Base-by-base conservation (phyloP, 2,113 vertebrate genomes). In the Mormyrus lacerda region DNA sequence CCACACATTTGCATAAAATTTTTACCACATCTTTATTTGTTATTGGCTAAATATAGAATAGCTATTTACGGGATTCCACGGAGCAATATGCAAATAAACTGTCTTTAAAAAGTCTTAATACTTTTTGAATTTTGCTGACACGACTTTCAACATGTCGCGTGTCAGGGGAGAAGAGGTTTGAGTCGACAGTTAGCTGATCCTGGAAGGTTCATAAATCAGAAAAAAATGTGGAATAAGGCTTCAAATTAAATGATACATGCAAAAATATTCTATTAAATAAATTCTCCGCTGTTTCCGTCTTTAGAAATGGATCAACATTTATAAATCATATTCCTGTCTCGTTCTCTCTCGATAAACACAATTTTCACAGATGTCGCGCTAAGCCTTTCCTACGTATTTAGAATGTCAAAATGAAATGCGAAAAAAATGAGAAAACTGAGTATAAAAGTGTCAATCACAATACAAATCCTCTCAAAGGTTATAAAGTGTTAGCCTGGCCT, bases 281-380 rank as follows among this genome's bases (percentile, higher is more conserved):
- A 84, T 84, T 84, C 39, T 47, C 44, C 1, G 44, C 44, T 84
- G 42, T 84, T 84, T 47, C 44, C 24, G 2, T 47, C 82, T 24
- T 83, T 83, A 42, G 39, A 45, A 83, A 47, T 10, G 44, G 44
- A 45, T 84, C 44, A 84, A 45, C 35, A 39, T 15, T 82, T 24
- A 82, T 39, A 82, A 82, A 44, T 82, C 19, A 47, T 47, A 84
- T 84, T 84, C 82, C 8, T 11, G 82, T 84, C 82, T 45, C 82
- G 6, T 44, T 39, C 42, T 45, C 44, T 84, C 82, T 84, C 82
- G 19, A 84, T 84, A 84, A 45, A 84, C 21, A 84, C 82, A 84
- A 82, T 82, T 82, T 82, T 82, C 76, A 82, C 76, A 82, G 76
- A 82, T 82, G 76, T 44, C 76, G 42, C 13, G 76, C 76, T 82